Evolutionary conservation across 2,797 vertebrate species (phyloP).

Genomic region (Delichon dasypus): DNA sequence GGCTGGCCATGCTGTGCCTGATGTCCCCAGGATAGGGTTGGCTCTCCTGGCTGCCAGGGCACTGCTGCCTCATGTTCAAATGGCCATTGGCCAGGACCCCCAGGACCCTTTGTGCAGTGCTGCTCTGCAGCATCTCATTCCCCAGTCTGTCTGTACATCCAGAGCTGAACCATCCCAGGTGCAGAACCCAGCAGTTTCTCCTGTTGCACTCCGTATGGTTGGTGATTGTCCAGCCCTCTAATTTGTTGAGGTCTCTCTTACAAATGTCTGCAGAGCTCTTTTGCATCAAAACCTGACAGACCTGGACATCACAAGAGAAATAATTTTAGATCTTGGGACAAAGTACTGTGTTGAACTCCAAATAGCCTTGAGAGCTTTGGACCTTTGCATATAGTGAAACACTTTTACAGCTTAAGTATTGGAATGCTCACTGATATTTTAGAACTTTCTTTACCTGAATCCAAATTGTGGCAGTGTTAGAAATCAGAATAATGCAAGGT

Average conservation of each 20-base stretch:
- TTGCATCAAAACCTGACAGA: neutral
- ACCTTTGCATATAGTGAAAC: neutral
- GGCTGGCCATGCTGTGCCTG: neutral
- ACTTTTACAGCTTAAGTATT: neutral
- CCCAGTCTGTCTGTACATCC: neutral
- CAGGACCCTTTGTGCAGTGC: accelerated
- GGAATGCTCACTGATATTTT: neutral
- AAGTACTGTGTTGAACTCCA: neutral
- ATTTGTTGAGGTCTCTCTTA: neutral
- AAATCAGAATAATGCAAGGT: neutral
- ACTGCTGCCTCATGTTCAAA: accelerated
- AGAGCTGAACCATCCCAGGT: neutral
- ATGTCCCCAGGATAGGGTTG: neutral
- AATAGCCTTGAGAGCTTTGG: neutral
- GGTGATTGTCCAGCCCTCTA: neutral
- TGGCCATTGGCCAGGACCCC: accelerated
- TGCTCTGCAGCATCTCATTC: neutral
- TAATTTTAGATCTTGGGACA: neutral
- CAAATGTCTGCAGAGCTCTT: neutral
- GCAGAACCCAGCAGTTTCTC: neutral
- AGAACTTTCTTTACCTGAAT: neutral
- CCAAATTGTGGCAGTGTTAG: neutral
- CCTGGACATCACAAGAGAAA: neutral
- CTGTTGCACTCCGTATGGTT: neutral
- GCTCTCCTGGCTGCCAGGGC: neutral